Percentiles rank a stretch among this genome's conserved stretches.
phyloP scores from a whole-genome alignment of 2,113 vertebrate genomes.

The Natator depressus region DNA sequence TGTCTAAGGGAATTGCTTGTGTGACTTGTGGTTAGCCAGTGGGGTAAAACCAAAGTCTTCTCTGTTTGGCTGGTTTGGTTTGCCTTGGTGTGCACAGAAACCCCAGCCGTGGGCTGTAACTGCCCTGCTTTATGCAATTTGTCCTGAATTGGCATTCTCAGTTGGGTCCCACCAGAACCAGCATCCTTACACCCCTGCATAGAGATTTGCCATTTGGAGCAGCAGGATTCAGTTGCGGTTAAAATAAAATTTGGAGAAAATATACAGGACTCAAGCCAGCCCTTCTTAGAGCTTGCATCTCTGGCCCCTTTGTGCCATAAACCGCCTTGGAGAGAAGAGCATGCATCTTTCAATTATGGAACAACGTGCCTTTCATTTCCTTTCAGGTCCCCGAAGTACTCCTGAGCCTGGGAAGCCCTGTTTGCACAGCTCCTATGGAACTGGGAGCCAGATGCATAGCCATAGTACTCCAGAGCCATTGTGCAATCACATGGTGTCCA shows the following conservation, averaged over 20 bases:
- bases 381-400: constrained; percentile 21
- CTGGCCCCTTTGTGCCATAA: background rate
- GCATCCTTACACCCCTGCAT: background rate
- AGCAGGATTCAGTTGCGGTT: background rate
- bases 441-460: background rate
- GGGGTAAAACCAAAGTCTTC: too few species aligned
- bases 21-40: too few species aligned
- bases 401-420: constrained; percentile 2
- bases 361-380: constrained; percentile 17
- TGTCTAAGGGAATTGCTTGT: too few species aligned
- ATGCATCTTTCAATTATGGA: background rate
- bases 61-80: too few species aligned
- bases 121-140: too few species aligned
- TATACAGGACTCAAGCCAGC: background rate
- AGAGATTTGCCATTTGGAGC: background rate
- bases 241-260: background rate
- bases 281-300: background rate
- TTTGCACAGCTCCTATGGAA: background rate
- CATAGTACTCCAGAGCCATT: background rate
- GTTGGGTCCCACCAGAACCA: too few species aligned
- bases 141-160: too few species aligned
- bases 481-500: background rate
- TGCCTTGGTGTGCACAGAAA: too few species aligned
- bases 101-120: too few species aligned
- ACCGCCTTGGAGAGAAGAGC: background rate